Evolutionary conservation across 2,797 vertebrate genomes (phyloP), one percentile per base, ranked within the genome.

Genomic region (Enteromius unitaeniatus): DNA sequence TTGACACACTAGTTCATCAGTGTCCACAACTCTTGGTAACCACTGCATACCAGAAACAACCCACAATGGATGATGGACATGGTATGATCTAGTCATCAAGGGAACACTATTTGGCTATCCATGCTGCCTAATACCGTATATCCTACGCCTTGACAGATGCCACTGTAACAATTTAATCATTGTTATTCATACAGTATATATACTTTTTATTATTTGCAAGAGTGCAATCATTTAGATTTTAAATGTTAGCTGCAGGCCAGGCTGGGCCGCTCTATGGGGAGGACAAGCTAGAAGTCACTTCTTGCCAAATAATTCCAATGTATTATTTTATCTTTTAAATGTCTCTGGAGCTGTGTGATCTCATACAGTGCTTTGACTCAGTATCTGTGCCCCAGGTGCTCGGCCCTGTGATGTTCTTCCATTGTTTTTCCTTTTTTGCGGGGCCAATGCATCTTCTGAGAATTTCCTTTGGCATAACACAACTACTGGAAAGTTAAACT

Each of bases 371-470:
- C 67, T 80, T 60, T 58, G 15, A 70, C 23, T 40, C 21, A 26
- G 65, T 79, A 69, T 55, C 31, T 68, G 21, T 55, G 65, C 65
- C 70, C 23, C 65, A 80, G 34, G 65, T 80, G 65, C 2, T 79
- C 21, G 37, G 28, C 26, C 8, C 78, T 19, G 34, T 60, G 40
- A 60, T 72, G 17, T 47, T 72, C 53, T 34, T 60, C 40, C 17
- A 19, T 78, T 47, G 40, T 45, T 31, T 42, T 15, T 8, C 6
- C n/a, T n/a, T 21, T 64, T 45, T 64, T 78, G 55, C 60, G 4
- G 23, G 21, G 51, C 10, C 72, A 74, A 40, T 70, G 15, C 45
- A 69, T 26, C 21, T 69, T 19, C 9, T 11, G 47, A 68, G 13
- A 58, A 53, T 37, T 55, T 21, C 21, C 6, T n/a, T 14, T 14